Conservation (phyloP, 2,113 vertebrate species). For the Hippoglossus stenolepis region DNA sequence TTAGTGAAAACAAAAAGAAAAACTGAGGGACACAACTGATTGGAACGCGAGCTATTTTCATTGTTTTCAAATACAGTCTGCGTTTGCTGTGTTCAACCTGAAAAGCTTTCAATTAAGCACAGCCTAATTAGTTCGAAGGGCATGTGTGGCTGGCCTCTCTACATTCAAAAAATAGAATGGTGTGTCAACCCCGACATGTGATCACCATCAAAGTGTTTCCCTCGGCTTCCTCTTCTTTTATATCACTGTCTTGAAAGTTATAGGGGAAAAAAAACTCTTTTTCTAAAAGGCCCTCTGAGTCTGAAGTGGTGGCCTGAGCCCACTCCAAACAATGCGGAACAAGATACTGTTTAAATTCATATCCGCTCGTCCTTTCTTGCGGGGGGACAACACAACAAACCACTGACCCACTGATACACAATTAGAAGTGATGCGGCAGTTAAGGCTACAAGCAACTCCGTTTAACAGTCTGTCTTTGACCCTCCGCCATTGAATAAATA, state of each 20-base stretch:
- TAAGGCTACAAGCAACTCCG: conserved; percentile 85
- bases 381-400: conserved; percentile 83
- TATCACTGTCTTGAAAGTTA: conserved; percentile 74
- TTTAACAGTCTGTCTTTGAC: conserved; percentile 86
- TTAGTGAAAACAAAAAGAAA: conserved; percentile 10
- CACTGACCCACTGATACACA: conserved; percentile 85
- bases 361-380: conserved; percentile 81
- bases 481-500: conserved; percentile 85
- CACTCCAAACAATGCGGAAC: conserved; percentile 81
- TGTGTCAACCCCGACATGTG: conserved; percentile 72
- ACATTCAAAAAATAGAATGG: conserved; percentile 63
- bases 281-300: conserved; percentile 72
- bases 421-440: conserved; percentile 86
- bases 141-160: conserved; percentile 55
- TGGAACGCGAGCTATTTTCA: conserved; percentile 54
- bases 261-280: conserved; percentile 65
- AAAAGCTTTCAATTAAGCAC: conserved; percentile 65
- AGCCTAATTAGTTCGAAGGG: conserved; percentile 70
- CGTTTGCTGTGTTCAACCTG: conserved; percentile 46
- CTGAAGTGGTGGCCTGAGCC: conserved; percentile 82
- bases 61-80: conserved; percentile 68
- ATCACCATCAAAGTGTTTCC: conserved; percentile 78
- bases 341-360: conserved; percentile 89
- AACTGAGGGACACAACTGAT: conserved; percentile 23
- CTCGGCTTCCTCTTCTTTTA: conserved; percentile 77